Evolutionary conservation across 2,113 vertebrate genomes (phyloP), one percentile per base, ranked within the genome.

Genomic region (Rafetus swinhoei): DNA sequence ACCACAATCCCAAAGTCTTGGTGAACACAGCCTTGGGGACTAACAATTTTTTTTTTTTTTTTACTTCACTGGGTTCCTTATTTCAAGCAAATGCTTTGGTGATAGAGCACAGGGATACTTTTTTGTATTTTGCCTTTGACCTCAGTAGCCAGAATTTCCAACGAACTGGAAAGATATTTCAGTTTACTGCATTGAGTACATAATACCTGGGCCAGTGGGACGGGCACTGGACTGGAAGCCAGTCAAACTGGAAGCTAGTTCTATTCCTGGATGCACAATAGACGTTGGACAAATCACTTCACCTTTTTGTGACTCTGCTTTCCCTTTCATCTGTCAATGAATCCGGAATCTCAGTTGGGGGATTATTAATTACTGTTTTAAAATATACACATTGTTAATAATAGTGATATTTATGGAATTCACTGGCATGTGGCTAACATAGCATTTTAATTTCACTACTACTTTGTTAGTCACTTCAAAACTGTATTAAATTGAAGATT

Each of bases 361-460:
- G 6, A 39, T 21, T 32, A 32, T 29, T 19, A 60, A 3, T 2
- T 56, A 13, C 19, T 57, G 4, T 6, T 53, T 32, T 54, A 83
- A 69, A 3, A 3, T 2, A 2, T 4, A 57, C 1, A 45, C 56
- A 7, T 13, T 65, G 74, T n/a, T 39, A 79, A 4, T 27, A 35
- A 22, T 5, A 86, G n/a, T 5, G 72, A 88, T 76, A 59, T 29
- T 52, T 82, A 82, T 6, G 27, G 50, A 55, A 0, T 77, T 87
- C 80, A 5, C 24, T 32, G 5, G 19, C 79, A 7, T 0, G 0
- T n/a, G 72, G 35, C 79, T 52, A 18, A 9, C 18, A 3, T 0
- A 89, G 14, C 81, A 62, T 11, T 84, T 25, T 19, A 18, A 2
- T 80, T 39, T 12, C 22, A 76, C 45, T 76, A 76, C 14, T 76